Base-by-base conservation (phyloP, 2,113 vertebrate genomes). In the Neolamprologus sp. region DNA sequence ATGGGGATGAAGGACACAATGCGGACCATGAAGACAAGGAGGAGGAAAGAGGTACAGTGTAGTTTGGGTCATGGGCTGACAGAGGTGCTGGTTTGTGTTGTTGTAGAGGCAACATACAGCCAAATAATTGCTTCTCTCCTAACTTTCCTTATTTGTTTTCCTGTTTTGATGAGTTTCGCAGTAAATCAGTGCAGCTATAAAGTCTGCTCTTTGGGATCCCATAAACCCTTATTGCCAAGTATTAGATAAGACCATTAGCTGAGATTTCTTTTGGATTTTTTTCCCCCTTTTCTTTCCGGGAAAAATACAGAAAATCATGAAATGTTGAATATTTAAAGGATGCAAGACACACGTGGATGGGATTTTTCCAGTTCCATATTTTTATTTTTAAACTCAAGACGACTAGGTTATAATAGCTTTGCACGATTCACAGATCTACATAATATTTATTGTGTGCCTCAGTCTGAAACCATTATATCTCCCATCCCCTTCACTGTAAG, bases 21-120 rank as follows among this genome's bases (percentile, higher is more conserved):
- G 3, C 54, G 10, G 85, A 90, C 5, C 79, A n/a, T 78, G 94
- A 81, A 78, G 87, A 94, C 85, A 23, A 84, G 37, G 79, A 92
- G 82, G 87, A 91, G 42, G 86, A 82, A 21, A 83, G 86, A 95
- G 93, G 95, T 95, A 94, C 81, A n/a, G 13, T 63, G 73, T 85
- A 81, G 87, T 21, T 81, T 33, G 81, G 82, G 81, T 31, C 42
- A 51, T 37, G 73, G 28, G 82, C 33, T 75, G 47, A 78, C 10
- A 11, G 73, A n/a, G 45, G 26, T 78, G 45, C 73, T 31, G 4
- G 13, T 33, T 78, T 45, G 55, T 58, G 45, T 80, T 86, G 45
- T 60, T 37, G 13, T 82, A 42, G 7, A 21, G 5, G n/a, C 49
- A 19, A 31, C 16, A 51, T 47, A 78, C 26, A 31, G 37, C 21